These are phyloP conservation scores for Drosophila neotestacea DNA, from an alignment of 2,888 invertebrate genomes.

Conservation along the genomic window DNA sequence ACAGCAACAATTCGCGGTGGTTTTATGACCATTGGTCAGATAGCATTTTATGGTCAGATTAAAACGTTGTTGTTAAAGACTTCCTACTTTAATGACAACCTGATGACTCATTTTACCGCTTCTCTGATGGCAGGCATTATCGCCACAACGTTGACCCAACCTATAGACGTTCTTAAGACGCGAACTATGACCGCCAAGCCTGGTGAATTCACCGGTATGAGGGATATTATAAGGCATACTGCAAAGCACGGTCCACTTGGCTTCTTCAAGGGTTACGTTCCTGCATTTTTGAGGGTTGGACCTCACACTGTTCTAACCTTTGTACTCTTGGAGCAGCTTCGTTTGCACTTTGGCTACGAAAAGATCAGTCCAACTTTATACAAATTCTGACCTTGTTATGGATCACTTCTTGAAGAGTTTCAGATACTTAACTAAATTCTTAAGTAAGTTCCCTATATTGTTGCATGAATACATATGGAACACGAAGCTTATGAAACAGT, in stretches of 20 bases:
- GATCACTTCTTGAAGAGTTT: neutral
- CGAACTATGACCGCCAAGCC: constrained; percentile 98
- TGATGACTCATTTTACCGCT: constrained; percentile 93
- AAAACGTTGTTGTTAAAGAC: constrained; percentile 87
- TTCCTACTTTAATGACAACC: constrained; percentile 92
- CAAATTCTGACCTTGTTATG: neutral
- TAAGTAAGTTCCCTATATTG: neutral
- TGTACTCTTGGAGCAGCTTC: constrained; percentile 96
- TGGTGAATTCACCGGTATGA: constrained; percentile 92
- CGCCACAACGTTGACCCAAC: constrained; percentile 91
- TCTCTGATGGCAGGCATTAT: constrained; percentile 91
- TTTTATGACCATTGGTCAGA: constrained; percentile 98
- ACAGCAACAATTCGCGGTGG: constrained; percentile 95
- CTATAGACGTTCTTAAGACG: constrained; percentile 98
- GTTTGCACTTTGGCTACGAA: constrained; percentile 89
- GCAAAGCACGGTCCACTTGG: constrained; percentile 95
- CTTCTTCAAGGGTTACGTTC: constrained; percentile 98
- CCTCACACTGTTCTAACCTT: constrained; percentile 98
- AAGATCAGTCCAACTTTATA: neutral
- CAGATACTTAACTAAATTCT: neutral
- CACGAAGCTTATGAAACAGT: neutral
- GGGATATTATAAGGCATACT: constrained; percentile 91
- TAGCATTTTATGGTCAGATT: constrained; percentile 98
- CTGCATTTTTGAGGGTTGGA: constrained; percentile 96
- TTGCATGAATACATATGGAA: neutral